These are phyloP conservation scores for Chloebia gouldiae DNA, from an alignment of 2,113 vertebrate species.

Conservation along the genomic window DNA sequence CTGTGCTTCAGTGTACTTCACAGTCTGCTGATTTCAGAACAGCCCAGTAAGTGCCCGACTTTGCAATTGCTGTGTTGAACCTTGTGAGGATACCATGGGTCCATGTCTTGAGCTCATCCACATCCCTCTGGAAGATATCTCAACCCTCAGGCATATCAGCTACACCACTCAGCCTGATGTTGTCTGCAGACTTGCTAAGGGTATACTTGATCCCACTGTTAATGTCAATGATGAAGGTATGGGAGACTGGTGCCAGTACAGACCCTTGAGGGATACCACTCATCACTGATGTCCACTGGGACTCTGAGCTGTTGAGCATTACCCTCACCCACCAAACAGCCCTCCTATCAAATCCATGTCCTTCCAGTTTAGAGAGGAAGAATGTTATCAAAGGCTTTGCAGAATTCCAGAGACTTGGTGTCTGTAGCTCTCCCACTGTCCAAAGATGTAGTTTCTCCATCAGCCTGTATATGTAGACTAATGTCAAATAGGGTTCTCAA, in stretches of 20 bases:
- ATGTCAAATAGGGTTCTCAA: neutral
- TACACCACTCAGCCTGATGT: neutral
- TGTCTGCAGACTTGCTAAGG: neutral
- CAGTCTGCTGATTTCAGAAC: neutral
- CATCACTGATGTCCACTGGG: neutral
- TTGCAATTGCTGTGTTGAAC: neutral
- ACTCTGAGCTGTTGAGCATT: neutral
- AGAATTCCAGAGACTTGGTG: neutral
- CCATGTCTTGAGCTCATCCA: neutral
- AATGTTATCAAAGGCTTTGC: neutral
- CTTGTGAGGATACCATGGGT: neutral
- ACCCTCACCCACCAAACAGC: neutral
- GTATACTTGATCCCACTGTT: rapidly evolving
- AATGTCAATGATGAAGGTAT: neutral
- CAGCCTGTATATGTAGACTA: neutral
- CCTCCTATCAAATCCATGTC: neutral
- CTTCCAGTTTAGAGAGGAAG: neutral
- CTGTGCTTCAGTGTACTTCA: neutral
- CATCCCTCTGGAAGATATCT: neutral
- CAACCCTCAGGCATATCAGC: neutral
- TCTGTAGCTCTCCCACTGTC: neutral
- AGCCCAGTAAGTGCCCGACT: neutral
- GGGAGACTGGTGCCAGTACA: neutral
- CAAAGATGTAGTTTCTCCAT: neutral
- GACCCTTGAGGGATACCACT: neutral